Evolutionary conservation across 2,113 vertebrate genomes (phyloP).

Genomic region (Oryzias celebensis): DNA sequence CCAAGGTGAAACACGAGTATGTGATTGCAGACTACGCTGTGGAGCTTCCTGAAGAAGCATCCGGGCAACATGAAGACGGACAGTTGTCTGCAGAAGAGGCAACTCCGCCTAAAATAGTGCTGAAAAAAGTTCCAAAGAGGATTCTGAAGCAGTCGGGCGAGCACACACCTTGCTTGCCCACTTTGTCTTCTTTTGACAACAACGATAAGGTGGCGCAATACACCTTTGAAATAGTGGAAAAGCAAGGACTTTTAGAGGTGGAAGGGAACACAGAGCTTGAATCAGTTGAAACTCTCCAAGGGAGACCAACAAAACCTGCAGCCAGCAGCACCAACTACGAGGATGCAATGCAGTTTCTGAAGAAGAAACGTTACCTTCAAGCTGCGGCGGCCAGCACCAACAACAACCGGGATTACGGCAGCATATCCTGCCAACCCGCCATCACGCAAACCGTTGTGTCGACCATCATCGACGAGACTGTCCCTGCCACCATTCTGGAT

Average conservation of each 20-base stretch:
- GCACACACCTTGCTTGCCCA: slow-evolving; percentile 84
- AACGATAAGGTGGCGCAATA: slow-evolving; percentile 90
- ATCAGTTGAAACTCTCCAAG: slow-evolving; percentile 88
- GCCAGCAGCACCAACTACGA: slow-evolving; percentile 96
- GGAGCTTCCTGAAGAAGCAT: slow-evolving; percentile 87
- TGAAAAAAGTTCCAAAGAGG: slow-evolving; percentile 94
- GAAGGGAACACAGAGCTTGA: slow-evolving; percentile 87
- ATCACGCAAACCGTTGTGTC: slow-evolving; percentile 90
- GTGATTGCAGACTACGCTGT: slow-evolving; percentile 92
- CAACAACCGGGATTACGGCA: slow-evolving; percentile 87
- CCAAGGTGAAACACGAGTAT: slow-evolving; percentile 97
- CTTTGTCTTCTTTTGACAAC: slow-evolving; percentile 88
- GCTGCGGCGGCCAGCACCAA: slow-evolving; percentile 84
- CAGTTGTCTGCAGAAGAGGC: slow-evolving; percentile 84
- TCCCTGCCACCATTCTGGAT: slow-evolving; percentile 89
- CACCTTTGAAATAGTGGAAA: slow-evolving; percentile 95
- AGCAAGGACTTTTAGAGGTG: slow-evolving; percentile 87
- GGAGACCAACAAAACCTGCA: slow-evolving; percentile 87
- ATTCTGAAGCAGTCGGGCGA: slow-evolving; percentile 82
- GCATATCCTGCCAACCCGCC: slow-evolving; percentile 89
- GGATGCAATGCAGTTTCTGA: slow-evolving; percentile 98
- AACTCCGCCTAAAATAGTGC: slow-evolving; percentile 89
- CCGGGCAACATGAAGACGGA: slow-evolving; percentile 75
- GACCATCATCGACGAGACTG: slow-evolving; percentile 88
- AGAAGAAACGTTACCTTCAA: slow-evolving; percentile 97